A percentile compares a stretch with the other conserved stretches of the same genome.
phyloP scores from a whole-genome alignment of 2,113 vertebrate species.

The Apteryx owenii region DNA sequence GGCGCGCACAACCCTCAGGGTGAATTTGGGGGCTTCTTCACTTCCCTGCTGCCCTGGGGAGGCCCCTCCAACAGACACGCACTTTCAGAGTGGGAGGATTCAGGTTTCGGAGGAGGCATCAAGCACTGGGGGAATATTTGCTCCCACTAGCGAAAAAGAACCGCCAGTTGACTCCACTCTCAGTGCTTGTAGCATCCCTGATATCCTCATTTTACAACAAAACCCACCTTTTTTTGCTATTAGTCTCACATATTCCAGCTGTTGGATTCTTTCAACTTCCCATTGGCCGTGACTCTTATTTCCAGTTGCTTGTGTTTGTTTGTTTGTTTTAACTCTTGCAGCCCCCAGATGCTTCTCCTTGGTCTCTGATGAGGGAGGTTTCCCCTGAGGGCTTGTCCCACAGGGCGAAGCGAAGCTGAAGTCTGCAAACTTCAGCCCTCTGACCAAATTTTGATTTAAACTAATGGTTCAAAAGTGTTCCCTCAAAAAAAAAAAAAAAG shows the following conservation, averaged over 20 bases:
- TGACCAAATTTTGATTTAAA: background rate
- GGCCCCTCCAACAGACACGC: background rate
- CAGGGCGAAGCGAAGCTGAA: accelerated
- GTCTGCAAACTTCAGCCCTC: background rate
- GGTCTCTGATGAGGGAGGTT: background rate
- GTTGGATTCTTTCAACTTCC: background rate
- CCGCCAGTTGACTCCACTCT: background rate
- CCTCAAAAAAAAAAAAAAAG: background rate
- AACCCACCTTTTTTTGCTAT: background rate
- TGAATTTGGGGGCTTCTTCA: background rate
- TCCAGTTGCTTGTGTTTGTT: background rate
- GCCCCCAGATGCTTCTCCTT: background rate
- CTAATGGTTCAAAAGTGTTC: background rate
- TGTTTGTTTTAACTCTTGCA: background rate
- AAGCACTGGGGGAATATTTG: background rate
- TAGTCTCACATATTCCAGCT: too few species aligned
- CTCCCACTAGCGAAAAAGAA: background rate
- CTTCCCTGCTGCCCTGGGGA: background rate
- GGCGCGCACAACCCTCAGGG: accelerated
- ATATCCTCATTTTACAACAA: background rate
- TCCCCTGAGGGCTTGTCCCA: accelerated
- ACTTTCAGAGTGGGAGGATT: background rate
- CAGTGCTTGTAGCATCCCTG: background rate
- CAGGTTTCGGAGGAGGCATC: background rate
- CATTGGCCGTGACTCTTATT: background rate